Base-by-base conservation (phyloP, 2,797 vertebrate genomes). In the Arnoldichthys spilopterus region DNA sequence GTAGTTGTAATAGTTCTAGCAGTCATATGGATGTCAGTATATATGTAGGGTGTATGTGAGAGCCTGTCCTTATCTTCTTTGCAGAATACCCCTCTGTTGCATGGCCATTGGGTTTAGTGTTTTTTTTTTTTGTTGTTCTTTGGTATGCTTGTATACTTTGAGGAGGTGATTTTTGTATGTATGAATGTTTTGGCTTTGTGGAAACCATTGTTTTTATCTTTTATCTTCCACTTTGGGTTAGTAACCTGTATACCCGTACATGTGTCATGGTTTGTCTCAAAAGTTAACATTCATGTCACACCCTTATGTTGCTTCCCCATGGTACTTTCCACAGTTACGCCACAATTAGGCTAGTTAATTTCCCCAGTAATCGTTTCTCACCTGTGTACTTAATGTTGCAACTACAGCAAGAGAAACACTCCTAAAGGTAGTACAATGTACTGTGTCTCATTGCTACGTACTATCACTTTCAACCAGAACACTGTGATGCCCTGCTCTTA, bases 401-500 rank as follows among this genome's bases (percentile, higher is more conserved):
- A 72, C 24, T 64, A 67, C 61, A 66, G 24, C 47, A 58, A 15
- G 18, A 56, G 61, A 71, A 76, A 56, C 22, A 12, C 59, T 53
- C 15, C n/a, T 45, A 26, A 18, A 37, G 75, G 28, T 20, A 43
- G 49, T 51, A 20, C 40, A 34, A 49, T 2, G 72, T 80, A 80
- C 72, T 75, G 79, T 54, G 59, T 82, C 62, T 45, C 73, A 40
- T 78, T 82, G 79, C 74, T 78, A 73, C 24, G 62, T 80, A 74
- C 67, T 80, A 81, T 86, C 84, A 80, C 47, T 82, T 86, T 83
- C 74, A 85, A 82, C 76, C 83, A 69, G 72, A 85, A 86, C 85
- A 86, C 85, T 86, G 85, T 86, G 85, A 86, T 76, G 62, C 74
- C 79, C 80, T 83, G 77, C 72, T 80, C 68, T 75, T 72, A 69